Evolutionary conservation across 2,888 invertebrate species (phyloP), one percentile per base, ranked within the genome.

Genomic region (Rutpela maculata): DNA sequence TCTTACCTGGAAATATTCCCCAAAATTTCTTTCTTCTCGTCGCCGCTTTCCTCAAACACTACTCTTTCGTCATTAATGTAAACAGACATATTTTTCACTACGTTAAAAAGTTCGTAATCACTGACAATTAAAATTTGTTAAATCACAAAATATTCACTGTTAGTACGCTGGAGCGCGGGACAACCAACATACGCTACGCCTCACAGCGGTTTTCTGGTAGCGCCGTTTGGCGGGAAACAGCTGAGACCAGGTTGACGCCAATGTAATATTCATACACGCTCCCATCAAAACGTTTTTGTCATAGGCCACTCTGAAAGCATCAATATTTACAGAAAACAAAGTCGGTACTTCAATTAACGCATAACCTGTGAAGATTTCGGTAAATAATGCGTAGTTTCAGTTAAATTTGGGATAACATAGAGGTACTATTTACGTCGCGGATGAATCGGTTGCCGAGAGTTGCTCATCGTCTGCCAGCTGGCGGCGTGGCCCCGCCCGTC

Each of bases 161-260:
- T 84, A 84, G 81, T 86, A 87, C 86, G 84, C 86, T 84, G 87
- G 85, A 88, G 88, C 88, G 88, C 89, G 89, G 88, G 87, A 88
- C 88, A 87, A 87, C 89, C 86, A 89, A 90, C 89, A 89, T 89
- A 91, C 91, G 90, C 90, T 91, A 91, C 90, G 91, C 91, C 90
- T 90, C 90, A 90, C 90, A 90, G 91, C 90, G 90, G 92, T 92
- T 92, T 92, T 91, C 92, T 92, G 92, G 92, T 92, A 92, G 92
- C 92, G 91, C 90, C 90, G 91, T 92, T 92, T 92, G 92, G 92
- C 93, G 93, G 93, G 93, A 93, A 93, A 93, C 93, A 93, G 93
- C 93, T 93, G 92, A 92, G 92, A 90, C 90, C 91, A 86, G 86
- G 89, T 89, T 88, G 90, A 90, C 90, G 90, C 90, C 90, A 88